Conservation (phyloP, 2,888 invertebrate genomes). For the Chrysolina oricalcia region DNA sequence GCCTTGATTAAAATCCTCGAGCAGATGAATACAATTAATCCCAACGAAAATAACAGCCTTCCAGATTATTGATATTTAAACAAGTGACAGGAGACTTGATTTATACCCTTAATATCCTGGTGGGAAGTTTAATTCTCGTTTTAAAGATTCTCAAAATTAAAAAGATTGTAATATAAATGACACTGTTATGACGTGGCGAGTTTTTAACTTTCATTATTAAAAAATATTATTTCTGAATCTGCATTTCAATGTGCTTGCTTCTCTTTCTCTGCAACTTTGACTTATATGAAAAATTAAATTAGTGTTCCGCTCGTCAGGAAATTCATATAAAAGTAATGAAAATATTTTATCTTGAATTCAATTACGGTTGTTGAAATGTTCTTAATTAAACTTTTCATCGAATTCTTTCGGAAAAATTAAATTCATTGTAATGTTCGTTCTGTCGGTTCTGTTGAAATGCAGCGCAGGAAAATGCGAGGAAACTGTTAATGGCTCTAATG, state of each 20-base stretch:
- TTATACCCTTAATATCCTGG: constrained; percentile 69
- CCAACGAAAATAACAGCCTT: constrained; percentile 19
- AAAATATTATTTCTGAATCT: constrained; percentile 67
- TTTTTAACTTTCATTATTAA: constrained; percentile 69
- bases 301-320: constrained; percentile 48
- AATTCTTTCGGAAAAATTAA: constrained; percentile 29
- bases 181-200: constrained; percentile 68
- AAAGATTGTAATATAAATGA: constrained; percentile 70
- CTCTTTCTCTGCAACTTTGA: constrained; percentile 43
- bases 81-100: constrained; percentile 68
- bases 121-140: constrained; percentile 67
- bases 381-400: constrained; percentile 38
- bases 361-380: constrained; percentile 40
- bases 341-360: constrained; percentile 30
- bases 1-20: neutral
- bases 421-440: constrained; percentile 24
- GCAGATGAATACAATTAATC: constrained; percentile 11
- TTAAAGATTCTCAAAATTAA: constrained; percentile 69
- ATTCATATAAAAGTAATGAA: constrained; percentile 44
- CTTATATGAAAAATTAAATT: constrained; percentile 55
- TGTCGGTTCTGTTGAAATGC: neutral
- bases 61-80: constrained; percentile 67
- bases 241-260: constrained; percentile 63
- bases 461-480: neutral
- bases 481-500: constrained; percentile 5